These are phyloP conservation scores for Copsychus sechellarum DNA, from an alignment of 2,113 vertebrate species.

Conservation along the genomic window DNA sequence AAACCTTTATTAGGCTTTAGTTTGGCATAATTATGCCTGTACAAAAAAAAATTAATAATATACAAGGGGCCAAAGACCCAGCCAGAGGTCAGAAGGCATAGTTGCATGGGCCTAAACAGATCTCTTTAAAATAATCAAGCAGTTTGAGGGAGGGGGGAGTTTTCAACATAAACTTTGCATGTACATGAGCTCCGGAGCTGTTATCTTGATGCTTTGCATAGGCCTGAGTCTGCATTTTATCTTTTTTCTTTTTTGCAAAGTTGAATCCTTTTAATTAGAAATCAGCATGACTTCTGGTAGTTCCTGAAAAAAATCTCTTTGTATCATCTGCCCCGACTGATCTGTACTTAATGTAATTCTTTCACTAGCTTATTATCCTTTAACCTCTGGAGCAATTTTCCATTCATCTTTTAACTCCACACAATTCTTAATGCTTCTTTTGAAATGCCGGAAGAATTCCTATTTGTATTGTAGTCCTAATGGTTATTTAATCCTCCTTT, in stretches of 20 bases:
- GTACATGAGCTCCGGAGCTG: neutral
- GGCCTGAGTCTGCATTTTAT: neutral
- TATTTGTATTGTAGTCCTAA: neutral
- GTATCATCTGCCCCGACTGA: neutral
- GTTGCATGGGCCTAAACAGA: neutral
- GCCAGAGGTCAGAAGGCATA: neutral
- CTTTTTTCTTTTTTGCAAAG: neutral
- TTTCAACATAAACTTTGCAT: neutral
- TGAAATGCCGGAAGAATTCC: neutral
- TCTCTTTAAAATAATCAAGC: neutral
- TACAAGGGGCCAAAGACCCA: neutral
- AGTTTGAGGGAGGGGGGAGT: neutral
- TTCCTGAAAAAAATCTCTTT: neutral
- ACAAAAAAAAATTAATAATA: neutral
- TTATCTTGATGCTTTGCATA: neutral
- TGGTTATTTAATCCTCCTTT: neutral
- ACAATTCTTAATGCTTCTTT: neutral
- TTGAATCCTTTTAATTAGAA: conserved; percentile 1
- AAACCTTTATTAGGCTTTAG: neutral
- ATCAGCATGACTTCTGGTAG: neutral
- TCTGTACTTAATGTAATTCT: neutral
- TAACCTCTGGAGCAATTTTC: neutral
- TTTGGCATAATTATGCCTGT: neutral
- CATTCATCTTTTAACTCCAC: neutral
- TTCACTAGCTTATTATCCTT: neutral